Conservation (phyloP, 2,888 invertebrate species). For the Ormyrus thymus region DNA sequence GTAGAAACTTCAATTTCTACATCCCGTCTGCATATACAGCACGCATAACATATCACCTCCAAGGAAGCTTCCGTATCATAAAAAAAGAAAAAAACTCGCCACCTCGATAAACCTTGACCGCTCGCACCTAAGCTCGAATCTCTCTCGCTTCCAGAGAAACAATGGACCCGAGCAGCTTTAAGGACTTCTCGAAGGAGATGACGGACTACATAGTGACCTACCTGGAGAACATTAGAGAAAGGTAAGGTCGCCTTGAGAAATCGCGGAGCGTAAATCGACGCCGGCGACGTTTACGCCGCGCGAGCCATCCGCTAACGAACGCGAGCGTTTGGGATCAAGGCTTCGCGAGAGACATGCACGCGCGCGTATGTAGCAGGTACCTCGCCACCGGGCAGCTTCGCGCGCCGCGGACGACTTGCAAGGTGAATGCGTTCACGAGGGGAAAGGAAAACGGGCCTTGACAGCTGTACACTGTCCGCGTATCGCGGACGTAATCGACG, state of each 20-base stretch:
- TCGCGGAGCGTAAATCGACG: not conserved
- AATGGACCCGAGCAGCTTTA: slow-evolving; percentile 90
- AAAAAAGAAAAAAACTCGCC: not conserved
- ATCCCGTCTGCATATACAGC: too few species aligned
- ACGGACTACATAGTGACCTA: slow-evolving; percentile 95
- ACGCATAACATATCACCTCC: too few species aligned
- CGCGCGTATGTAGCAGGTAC: not conserved
- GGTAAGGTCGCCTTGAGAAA: slow-evolving; percentile 76
- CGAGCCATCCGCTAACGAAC: slow-evolving; percentile 35
- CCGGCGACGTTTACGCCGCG: slow-evolving; percentile 1
- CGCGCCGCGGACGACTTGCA: slow-evolving; percentile 10
- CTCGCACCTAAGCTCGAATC: not conserved
- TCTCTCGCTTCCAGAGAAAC: slow-evolving; percentile 5
- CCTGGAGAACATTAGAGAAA: slow-evolving; percentile 93
- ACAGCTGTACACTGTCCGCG: slow-evolving; percentile 25
- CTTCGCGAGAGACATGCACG: not conserved
- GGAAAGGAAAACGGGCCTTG: slow-evolving; percentile 56
- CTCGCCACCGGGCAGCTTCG: slow-evolving; percentile 17
- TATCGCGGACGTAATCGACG: slow-evolving; percentile 3
- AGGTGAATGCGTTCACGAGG: slow-evolving; percentile 53
- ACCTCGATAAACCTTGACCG: too few species aligned
- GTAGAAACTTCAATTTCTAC: too few species aligned
- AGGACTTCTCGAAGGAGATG: slow-evolving; percentile 94
- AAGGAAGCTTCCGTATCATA: not conserved
- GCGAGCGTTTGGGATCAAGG: slow-evolving; percentile 54